These are phyloP conservation scores for Macrotis lagotis DNA, from an alignment of 2,113 vertebrate genomes.

Conservation along the genomic window DNA sequence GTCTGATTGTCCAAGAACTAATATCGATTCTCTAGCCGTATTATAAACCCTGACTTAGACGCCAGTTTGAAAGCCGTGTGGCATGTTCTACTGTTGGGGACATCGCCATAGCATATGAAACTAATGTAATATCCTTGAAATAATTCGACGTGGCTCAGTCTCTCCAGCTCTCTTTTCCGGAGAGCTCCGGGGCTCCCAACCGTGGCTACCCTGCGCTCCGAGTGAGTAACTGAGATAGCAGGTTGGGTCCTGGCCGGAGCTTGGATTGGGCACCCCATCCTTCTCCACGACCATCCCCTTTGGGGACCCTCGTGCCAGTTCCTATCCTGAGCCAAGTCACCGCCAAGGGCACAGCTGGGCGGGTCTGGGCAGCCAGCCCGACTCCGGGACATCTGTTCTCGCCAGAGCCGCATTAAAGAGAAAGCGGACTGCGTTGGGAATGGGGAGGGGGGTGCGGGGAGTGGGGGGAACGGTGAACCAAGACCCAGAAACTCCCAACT, in stretches of 20 bases:
- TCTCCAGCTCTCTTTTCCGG: neutral
- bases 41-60: neutral
- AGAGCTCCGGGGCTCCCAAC: neutral
- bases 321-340: slow-evolving; percentile 83
- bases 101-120: neutral
- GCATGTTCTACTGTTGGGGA: neutral
- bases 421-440: neutral
- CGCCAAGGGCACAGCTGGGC: slow-evolving; percentile 86
- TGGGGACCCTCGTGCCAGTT: slow-evolving; percentile 83
- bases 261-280: neutral
- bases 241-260: neutral
- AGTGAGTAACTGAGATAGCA: neutral
- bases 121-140: neutral
- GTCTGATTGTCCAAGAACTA: neutral
- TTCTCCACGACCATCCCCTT: slow-evolving; percentile 54
- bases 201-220: neutral
- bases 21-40: neutral
- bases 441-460: slow-evolving; percentile 49
- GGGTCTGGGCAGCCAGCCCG: slow-evolving; percentile 84
- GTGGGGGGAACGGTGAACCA: slow-evolving; percentile 7
- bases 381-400: slow-evolving; percentile 92
- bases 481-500: slow-evolving; percentile 46
- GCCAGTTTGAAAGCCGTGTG: neutral
- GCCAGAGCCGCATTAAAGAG: slow-evolving; percentile 75
- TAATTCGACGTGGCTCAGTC: neutral